These are phyloP conservation scores for Acrobasis repandana DNA, from an alignment of 2,888 invertebrate species.

Conservation along the genomic window DNA sequence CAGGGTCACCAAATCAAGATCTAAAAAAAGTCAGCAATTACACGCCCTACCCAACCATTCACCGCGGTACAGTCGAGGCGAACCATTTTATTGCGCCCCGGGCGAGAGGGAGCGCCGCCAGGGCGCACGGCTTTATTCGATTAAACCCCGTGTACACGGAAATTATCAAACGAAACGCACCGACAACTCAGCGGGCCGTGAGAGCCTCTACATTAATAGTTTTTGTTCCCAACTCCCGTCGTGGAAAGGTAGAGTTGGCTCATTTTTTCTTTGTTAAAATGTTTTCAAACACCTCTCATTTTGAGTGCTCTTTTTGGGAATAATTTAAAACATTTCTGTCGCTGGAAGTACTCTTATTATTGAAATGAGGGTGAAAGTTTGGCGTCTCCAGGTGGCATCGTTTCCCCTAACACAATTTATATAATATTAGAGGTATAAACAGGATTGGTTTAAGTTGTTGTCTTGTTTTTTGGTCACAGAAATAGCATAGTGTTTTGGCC, in stretches of 20 bases:
- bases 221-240: slow-evolving; percentile 71
- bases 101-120: slow-evolving; percentile 35
- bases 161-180: slow-evolving; percentile 81
- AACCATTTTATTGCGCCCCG: slow-evolving; percentile 63
- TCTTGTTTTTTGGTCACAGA: too few relatives aligned
- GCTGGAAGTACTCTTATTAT: background rate
- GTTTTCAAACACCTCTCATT: slow-evolving; percentile 59
- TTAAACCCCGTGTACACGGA: slow-evolving; percentile 78
- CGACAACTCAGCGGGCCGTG: slow-evolving; percentile 74
- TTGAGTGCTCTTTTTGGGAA: slow-evolving; percentile 44
- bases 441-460: too few relatives aligned
- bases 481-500: too few relatives aligned
- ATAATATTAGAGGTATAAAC: too few relatives aligned
- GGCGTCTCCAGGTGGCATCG: too few relatives aligned
- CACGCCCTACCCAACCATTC: slow-evolving; percentile 32
- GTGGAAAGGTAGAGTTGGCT: slow-evolving; percentile 56
- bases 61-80: slow-evolving; percentile 60
- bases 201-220: slow-evolving; percentile 76
- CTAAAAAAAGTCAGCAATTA: slow-evolving; percentile 7
- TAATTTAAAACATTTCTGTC: slow-evolving; percentile 1
- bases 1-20: background rate
- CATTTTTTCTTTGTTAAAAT: slow-evolving; percentile 55
- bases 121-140: slow-evolving; percentile 66
- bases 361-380: too few relatives aligned
- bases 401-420: too few relatives aligned